Evolutionary conservation across 1,140 invertebrate species (phyloP).

Genomic region (Trinorchestia longiramus): DNA sequence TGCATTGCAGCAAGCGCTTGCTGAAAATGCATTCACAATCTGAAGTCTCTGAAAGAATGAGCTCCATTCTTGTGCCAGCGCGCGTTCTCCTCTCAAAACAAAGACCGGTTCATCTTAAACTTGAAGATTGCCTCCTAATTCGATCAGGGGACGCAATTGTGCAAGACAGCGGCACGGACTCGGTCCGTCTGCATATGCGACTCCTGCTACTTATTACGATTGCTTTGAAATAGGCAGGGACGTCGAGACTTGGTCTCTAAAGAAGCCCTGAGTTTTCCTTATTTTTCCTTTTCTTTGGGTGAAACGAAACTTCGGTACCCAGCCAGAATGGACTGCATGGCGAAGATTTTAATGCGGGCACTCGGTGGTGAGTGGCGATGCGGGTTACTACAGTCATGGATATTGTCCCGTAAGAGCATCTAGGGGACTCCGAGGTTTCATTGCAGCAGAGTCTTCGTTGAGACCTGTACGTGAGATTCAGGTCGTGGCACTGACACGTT

Average conservation of each 20-base stretch:
- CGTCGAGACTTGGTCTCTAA: background rate
- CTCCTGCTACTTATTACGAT: background rate
- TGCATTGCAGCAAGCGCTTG: background rate
- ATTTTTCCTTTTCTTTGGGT: background rate
- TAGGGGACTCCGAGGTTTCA: too few relatives aligned
- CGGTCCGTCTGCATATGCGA: slow-evolving; percentile 3
- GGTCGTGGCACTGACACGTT: too few relatives aligned
- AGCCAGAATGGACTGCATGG: background rate
- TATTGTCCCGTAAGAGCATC: background rate
- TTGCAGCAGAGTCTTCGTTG: too few relatives aligned
- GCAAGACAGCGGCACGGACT: background rate
- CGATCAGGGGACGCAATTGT: slow-evolving; percentile 24
- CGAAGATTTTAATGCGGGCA: background rate
- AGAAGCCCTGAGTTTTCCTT: background rate
- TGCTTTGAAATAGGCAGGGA: background rate
- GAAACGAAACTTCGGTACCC: background rate
- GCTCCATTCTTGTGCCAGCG: slow-evolving; percentile 7
- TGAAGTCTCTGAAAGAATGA: slow-evolving; percentile 25
- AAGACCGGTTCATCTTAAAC: slow-evolving; percentile 49
- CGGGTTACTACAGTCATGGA: background rate
- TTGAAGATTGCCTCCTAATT: slow-evolving; percentile 51
- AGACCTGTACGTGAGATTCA: too few relatives aligned
- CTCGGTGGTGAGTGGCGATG: background rate
- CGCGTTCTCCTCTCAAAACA: slow-evolving; percentile 25
- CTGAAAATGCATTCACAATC: slow-evolving; percentile 24